Evolutionary conservation across 1,140 invertebrate genomes (phyloP), one percentile per base, ranked within the genome.

Genomic region (Pseudachorutes palmiensis): DNA sequence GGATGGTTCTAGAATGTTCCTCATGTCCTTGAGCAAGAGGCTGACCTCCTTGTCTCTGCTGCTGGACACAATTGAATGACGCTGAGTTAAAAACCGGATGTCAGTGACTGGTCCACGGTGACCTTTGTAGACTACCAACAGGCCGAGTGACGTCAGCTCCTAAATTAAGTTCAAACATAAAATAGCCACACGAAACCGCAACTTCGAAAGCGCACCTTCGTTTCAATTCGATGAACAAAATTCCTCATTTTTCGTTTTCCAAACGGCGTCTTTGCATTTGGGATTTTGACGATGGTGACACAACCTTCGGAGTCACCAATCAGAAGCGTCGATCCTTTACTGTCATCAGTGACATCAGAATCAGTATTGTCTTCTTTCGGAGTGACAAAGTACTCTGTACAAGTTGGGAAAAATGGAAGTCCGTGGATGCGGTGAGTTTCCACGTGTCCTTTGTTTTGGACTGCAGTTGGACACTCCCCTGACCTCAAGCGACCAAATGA

Each of bases 401-500:
- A 71, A 30, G 48, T 62, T 3, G 70, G 65, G 14, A 65, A 64
- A n/a, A 62, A 57, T 1, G 57, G 41, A 16, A 71, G 66, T 16
- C 69, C 72, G 48, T 60, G 65, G 1, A 74, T 2, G 3, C 72
- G 32, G 57, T 71, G 70, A 30, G 62, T 71, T 62, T 74, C 72
- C 0, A 70, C 68, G 30, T 71, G 72, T 28, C 72, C 72, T 57
- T 62, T 63, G 48, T 70, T 71, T 2, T 48, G 59, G 29, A 62
- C 55, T 14, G 48, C 63, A 14, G 66, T 30, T 45, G 68, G 51
- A 31, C 62, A 65, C 33, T 48, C 19, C 1, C 67, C 62, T 2
- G 22, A 31, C 45, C 59, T 65, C 3, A 69, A 63, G 33, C 33
- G 28, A 9, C 24, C 14, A 41, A 70, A 71, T 36, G 65, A 26